Evolutionary conservation across 92 coral and sea anemone species (phyloP).

Genomic region (Hydrozoanthus gracilis): DNA sequence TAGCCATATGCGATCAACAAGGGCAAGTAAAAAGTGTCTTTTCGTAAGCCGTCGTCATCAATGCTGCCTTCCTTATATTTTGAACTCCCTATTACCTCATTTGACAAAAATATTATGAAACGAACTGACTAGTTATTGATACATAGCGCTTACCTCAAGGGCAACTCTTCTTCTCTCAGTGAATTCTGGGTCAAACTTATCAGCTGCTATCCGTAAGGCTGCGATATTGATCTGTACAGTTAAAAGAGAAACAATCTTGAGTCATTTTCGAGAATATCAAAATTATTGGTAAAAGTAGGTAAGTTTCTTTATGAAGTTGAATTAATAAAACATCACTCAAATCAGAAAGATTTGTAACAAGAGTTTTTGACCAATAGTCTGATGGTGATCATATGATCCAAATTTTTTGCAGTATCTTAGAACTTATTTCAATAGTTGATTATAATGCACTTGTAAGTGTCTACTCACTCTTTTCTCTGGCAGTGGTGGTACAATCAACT

Average conservation of each 20-base stretch:
- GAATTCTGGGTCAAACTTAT: conserved; percentile 97
- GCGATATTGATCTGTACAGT: conserved; percentile 75
- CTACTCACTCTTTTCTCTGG: conserved; percentile 95
- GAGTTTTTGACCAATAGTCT: conserved; percentile 2
- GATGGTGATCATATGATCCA: neutral
- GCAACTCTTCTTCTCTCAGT: conserved; percentile 91
- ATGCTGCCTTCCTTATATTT: neutral
- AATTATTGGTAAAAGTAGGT: neutral
- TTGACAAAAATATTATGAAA: neutral
- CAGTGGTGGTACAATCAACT: conserved; percentile 92
- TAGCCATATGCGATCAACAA: no score
- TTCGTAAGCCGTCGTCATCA: neutral
- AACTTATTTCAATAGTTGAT: neutral
- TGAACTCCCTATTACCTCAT: neutral
- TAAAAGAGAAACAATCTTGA: neutral
- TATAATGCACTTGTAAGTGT: neutral
- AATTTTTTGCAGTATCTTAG: neutral
- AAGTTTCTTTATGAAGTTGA: conserved; percentile 9
- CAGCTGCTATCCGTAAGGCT: conserved; percentile 89
- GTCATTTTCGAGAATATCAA: neutral
- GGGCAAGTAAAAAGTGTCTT: neutral
- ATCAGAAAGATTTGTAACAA: neutral
- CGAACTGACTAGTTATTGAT: neutral
- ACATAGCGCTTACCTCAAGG: conserved; percentile 71
- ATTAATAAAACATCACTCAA: neutral